These are phyloP conservation scores for Bombus waltoni DNA, from an alignment of 1,140 invertebrate genomes.

Conservation along the genomic window DNA sequence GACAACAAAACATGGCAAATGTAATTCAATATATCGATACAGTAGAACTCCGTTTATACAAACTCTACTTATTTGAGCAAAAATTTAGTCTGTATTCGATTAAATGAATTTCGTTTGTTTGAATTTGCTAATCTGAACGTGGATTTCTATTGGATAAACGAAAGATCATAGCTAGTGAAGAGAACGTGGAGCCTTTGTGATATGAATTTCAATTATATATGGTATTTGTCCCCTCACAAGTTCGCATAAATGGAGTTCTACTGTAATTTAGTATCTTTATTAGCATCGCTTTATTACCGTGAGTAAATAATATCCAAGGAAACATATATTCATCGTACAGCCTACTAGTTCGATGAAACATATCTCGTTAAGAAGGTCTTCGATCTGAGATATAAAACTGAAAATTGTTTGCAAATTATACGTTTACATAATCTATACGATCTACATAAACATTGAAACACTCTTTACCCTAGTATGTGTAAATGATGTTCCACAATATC, in stretches of 20 bases:
- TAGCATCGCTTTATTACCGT: conserved; percentile 52
- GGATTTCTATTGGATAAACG: too few species aligned
- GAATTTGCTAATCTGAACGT: too few species aligned
- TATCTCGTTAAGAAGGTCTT: conserved; percentile 72
- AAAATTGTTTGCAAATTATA: conserved; percentile 8
- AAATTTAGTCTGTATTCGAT: too few species aligned
- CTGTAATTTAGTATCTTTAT: too few species aligned
- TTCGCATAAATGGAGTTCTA: too few species aligned
- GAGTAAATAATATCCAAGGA: conserved; percentile 74
- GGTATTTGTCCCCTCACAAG: too few species aligned
- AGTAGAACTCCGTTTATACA: too few species aligned
- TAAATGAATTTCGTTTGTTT: too few species aligned
- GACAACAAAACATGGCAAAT: conserved; percentile 23
- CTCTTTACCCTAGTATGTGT: conserved; percentile 57
- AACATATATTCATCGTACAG: conserved; percentile 76
- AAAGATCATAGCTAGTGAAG: too few species aligned
- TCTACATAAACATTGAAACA: background rate
- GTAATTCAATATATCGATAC: background rate
- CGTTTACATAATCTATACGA: background rate
- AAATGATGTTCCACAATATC: conserved; percentile 71
- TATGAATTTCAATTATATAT: too few species aligned
- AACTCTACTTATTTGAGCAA: too few species aligned
- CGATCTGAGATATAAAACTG: conserved; percentile 70
- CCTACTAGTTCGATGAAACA: conserved; percentile 74
- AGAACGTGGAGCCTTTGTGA: too few species aligned